Evolutionary conservation across 2,113 vertebrate species (phyloP).

Genomic region (Ariopsis seemanni): DNA sequence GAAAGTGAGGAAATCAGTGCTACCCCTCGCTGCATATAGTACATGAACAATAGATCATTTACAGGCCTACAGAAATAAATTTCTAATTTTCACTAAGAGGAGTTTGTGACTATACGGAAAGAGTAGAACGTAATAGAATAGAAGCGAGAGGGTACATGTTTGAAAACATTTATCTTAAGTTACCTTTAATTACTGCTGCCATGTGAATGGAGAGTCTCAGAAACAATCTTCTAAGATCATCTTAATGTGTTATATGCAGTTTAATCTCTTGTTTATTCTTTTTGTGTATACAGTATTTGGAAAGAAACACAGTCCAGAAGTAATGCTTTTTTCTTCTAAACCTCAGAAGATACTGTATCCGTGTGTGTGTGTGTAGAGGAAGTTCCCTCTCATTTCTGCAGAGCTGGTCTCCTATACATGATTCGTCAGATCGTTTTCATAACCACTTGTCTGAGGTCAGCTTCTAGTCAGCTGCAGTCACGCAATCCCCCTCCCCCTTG

Average conservation of each 20-base stretch:
- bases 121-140: not conserved
- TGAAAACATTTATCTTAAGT: not conserved
- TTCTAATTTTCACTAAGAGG: not conserved
- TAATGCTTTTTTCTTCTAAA: constrained; percentile 1
- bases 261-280: not conserved
- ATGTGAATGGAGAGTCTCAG: not conserved
- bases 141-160: not conserved
- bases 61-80: not conserved
- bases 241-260: not conserved
- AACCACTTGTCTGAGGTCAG: constrained; percentile 88
- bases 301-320: not conserved
- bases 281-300: not conserved
- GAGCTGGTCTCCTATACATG: constrained; percentile 71
- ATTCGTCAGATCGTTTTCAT: constrained; percentile 86
- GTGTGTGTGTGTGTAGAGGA: constrained; percentile 46
- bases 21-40: too few species aligned
- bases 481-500: constrained; percentile 80
- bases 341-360: not conserved
- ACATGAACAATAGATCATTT: not conserved
- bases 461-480: constrained; percentile 85
- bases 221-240: not conserved
- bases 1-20: not conserved
- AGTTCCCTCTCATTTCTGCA: constrained; percentile 74
- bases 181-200: not conserved
- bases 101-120: not conserved